Conservation (phyloP, 1,140 invertebrate genomes). For the Heliconius melpomene region DNA sequence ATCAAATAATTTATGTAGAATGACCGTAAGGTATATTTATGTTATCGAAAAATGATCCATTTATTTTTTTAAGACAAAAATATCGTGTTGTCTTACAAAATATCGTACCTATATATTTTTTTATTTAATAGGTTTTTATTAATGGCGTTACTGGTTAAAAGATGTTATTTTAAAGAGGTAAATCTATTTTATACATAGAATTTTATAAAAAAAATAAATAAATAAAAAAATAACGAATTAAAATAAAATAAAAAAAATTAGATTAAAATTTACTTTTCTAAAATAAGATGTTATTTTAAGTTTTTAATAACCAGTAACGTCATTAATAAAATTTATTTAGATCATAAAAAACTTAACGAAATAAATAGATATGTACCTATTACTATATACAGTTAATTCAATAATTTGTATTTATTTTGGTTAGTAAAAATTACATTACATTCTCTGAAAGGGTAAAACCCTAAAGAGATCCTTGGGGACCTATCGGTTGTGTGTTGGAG, state of each 20-base stretch:
- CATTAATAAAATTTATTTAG: no score
- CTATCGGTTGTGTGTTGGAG: constrained; percentile 32
- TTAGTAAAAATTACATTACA: neutral
- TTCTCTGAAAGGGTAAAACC: constrained; percentile 27
- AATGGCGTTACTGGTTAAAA: neutral
- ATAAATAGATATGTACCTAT: no score
- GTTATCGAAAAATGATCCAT: constrained; percentile 8
- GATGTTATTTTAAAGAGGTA: no score
- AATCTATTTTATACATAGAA: no score
- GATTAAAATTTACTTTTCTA: no score
- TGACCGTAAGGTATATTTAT: constrained; percentile 27
- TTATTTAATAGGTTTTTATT: neutral
- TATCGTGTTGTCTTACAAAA: neutral
- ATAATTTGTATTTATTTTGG: neutral
- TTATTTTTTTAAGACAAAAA: neutral
- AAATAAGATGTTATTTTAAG: no score
- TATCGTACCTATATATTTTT: neutral
- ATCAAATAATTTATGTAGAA: constrained; percentile 56
- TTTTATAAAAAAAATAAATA: no score
- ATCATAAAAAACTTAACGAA: no score
- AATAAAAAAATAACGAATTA: no score
- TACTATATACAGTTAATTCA: neutral
- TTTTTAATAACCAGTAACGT: no score
- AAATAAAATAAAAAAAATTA: no score
- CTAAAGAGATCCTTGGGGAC: constrained; percentile 37